These are phyloP conservation scores for Entomobrya multifasciata DNA, from an alignment of 2,888 invertebrate species.

Conservation along the genomic window DNA sequence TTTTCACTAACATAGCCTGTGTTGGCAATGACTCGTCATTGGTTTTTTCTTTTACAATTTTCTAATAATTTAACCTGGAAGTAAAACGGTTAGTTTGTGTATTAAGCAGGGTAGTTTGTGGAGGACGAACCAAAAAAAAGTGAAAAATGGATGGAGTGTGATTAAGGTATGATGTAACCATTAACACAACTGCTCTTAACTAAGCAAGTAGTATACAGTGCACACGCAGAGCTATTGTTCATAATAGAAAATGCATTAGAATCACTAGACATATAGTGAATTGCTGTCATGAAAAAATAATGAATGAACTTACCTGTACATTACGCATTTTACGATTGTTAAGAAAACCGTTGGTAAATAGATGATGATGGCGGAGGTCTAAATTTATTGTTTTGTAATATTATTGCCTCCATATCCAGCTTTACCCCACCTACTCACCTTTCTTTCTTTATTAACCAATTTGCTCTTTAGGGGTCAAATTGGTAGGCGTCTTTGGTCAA, in stretches of 20 bases:
- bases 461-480: conserved; percentile 28
- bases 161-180: conserved; percentile 39
- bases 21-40: background rate
- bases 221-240: conserved; percentile 18
- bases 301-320: conserved; percentile 13
- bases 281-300: conserved; percentile 18
- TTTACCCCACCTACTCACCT: conserved; percentile 27
- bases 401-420: conserved; percentile 10
- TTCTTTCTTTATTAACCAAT: background rate
- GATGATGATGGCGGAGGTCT: background rate
- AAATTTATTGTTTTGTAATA: conserved; percentile 4
- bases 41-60: conserved; percentile 23
- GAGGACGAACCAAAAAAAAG: conserved; percentile 37
- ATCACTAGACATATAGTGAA: too few species aligned
- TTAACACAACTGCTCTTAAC: background rate
- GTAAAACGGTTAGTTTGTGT: background rate
- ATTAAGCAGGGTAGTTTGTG: background rate
- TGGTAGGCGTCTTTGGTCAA: conserved; percentile 44
- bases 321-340: background rate
- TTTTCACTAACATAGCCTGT: background rate
- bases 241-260: background rate
- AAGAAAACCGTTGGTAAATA: too few species aligned
- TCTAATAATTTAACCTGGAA: conserved; percentile 35
- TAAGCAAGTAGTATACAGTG: background rate
- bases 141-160: conserved; percentile 50